phyloP scores from a whole-genome alignment of 2,888 invertebrate genomes.

The Pilophorus perplexus region DNA sequence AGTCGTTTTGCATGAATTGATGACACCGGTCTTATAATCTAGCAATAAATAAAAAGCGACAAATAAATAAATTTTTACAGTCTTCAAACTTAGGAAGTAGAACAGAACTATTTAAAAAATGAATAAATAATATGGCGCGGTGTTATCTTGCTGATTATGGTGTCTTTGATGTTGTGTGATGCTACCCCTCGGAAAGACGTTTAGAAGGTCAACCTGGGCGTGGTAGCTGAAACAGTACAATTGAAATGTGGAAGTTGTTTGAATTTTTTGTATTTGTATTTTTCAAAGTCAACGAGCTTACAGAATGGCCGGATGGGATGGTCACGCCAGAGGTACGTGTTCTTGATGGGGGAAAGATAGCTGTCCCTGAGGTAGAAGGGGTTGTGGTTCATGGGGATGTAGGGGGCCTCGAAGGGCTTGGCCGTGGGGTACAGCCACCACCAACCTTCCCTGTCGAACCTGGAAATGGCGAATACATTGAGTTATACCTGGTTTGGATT shows the following conservation, averaged over 20 bases:
- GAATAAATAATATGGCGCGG: background rate
- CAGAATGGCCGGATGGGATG: constrained; percentile 88
- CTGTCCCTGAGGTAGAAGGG: constrained; percentile 81
- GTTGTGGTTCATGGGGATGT: constrained; percentile 52
- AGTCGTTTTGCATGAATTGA: background rate
- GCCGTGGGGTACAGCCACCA: constrained; percentile 82
- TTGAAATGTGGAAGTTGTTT: background rate
- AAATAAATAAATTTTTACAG: constrained; percentile 22
- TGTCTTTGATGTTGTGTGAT: background rate
- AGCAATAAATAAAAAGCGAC: constrained; percentile 38
- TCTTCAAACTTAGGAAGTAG: constrained; percentile 19
- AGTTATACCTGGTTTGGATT: too few relatives aligned
- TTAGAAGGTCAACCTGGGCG: constrained; percentile 45
- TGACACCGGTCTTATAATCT: constrained; percentile 23
- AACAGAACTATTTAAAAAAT: background rate
- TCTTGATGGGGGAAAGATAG: constrained; percentile 86
- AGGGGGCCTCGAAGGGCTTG: constrained; percentile 67
- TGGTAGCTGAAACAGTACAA: constrained; percentile 40
- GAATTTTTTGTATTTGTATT: background rate
- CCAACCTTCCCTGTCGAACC: constrained; percentile 84
- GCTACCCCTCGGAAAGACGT: constrained; percentile 17
- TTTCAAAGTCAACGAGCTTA: constrained; percentile 58
- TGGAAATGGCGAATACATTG: too few relatives aligned
- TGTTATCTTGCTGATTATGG: constrained; percentile 20
- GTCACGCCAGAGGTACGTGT: constrained; percentile 86